phyloP scores from a whole-genome alignment of 2,888 invertebrate genomes.

The Thereva nobilitata region DNA sequence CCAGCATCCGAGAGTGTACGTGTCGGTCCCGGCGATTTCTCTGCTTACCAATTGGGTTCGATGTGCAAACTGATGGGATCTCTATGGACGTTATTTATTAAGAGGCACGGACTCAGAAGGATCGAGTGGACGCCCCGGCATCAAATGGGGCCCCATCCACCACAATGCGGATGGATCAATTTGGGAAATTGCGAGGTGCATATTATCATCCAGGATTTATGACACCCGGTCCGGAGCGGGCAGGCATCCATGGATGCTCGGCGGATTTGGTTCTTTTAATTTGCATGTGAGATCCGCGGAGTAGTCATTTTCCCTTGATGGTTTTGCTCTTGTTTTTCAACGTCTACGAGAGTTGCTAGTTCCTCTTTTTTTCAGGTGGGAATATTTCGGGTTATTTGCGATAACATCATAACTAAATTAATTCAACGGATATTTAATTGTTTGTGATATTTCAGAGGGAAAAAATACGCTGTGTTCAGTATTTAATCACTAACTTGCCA shows the following conservation, averaged over 20 bases:
- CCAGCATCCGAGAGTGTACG: conserved; percentile 23
- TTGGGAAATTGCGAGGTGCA: conserved; percentile 45
- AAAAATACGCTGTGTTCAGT: too few relatives aligned
- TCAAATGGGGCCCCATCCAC: conserved; percentile 33
- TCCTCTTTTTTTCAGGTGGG: conserved; percentile 1
- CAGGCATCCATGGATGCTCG: not conserved
- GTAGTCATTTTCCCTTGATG: not conserved
- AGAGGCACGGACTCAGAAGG: conserved; percentile 43
- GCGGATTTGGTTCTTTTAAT: conserved; percentile 25
- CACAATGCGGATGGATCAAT: conserved; percentile 42
- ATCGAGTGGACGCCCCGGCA: conserved; percentile 43
- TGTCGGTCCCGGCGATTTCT: conserved; percentile 39
- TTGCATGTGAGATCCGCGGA: conserved; percentile 25
- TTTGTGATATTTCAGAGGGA: too few relatives aligned
- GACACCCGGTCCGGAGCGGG: conserved; percentile 32
- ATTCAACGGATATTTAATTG: too few relatives aligned
- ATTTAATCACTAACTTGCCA: too few relatives aligned
- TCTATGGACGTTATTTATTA: conserved; percentile 45
- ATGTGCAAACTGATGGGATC: conserved; percentile 40
- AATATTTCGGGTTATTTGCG: not conserved
- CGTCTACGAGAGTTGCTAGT: not conserved
- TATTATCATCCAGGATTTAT: conserved; percentile 45
- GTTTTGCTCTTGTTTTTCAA: not conserved
- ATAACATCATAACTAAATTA: not conserved
- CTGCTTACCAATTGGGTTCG: conserved; percentile 37